Base-by-base conservation (phyloP, 1,140 invertebrate genomes). In the Drosophila ananassae region DNA sequence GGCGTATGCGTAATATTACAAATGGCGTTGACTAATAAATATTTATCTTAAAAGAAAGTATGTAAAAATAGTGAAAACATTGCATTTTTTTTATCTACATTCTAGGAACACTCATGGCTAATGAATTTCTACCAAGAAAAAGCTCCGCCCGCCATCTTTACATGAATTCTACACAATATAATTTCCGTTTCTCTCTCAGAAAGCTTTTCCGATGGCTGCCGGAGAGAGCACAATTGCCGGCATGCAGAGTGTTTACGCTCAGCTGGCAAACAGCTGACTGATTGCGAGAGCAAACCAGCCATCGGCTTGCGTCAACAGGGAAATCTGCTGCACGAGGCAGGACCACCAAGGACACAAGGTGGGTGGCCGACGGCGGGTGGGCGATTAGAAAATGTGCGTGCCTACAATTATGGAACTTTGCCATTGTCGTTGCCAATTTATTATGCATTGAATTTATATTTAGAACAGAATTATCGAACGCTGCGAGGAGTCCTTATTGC, bases 181-280 rank as follows among this genome's bases (percentile, higher is more conserved):
- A 47, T 47, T 22, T 47, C 21, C 44, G 44, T 2, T 37, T 37
- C 34, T 37, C 34, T 37, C 34, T 37, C 9, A 10, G 32, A 3
- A 9, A 46, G 41, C 17, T 9, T 22, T 46, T 9, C 17, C 41
- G 21, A 41, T 13, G 32, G 2, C 2, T 2, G 32, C 34, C 9
- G 48, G 60, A 68, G 62, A 69, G 21, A 47, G 44, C 4, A 22
- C 10, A 47, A 47, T 47, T 47, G 56, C 80, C 80, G 80, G 80
- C 77, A 47, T 79, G 73, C 12, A 32, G 9, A n/a, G 69, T 84
- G 73, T 79, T 84, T 73, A 84, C 72, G 61, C 47, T 47, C 77
- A 80, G 77, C 72, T 80, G 77, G 28, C 25, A 4, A 52, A 51
- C 77, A 84, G 80, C 80, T 83, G 80, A 37, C 12, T 37, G 34